Base-by-base conservation (phyloP, 1,140 invertebrate species). In the Pollicipes pollicipes region DNA sequence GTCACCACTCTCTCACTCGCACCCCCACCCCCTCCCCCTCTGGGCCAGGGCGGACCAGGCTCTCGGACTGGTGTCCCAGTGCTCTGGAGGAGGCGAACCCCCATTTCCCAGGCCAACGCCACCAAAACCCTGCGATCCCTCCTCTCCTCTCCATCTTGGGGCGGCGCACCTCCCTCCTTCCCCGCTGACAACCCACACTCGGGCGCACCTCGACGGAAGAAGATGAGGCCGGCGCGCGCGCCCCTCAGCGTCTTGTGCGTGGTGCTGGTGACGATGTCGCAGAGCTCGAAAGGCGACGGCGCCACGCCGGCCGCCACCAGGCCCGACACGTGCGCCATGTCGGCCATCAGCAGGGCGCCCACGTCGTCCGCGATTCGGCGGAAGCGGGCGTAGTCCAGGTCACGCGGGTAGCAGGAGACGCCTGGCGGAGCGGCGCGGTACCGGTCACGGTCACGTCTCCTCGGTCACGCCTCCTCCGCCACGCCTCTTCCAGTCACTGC, bases 231-330 rank as follows among this genome's bases (percentile, higher is more conserved):
- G 68, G 91, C 90, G 58, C 92, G 85, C 0, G 95, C 93, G 0
- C 95, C 95, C 75, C 95, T 83, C 28, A 98, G 81, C 13, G 93
- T 96, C 78, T 98, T 98, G 81, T 98, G 95, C 0, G 95, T 97
- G 0, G 95, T 98, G 3, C 94, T 96, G 0, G 90, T 90, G 13
- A 98, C 95, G 77, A 99, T 84, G 80, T 99, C 94, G 76, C 91
- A 89, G 77, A 90, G 90, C 76, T 94, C 87, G 78, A 98, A 97
- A 0, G 95, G 95, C 79, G 88, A 91, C 24, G 94, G 89, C 69
- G 91, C 89, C 8, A 94, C 77, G 68, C 87, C 86, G 75, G 91
- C 91, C 68, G 94, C 90, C 1, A 98, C 93, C 32, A 97, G 81
- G 28, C 95, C 95, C 73, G 91, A 88, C 68, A 98, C 87, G 78